A percentile compares a stretch with the other conserved stretches of the same genome.
phyloP scores from a whole-genome alignment of 2,888 invertebrate species.

The Cordilura impudica region DNA sequence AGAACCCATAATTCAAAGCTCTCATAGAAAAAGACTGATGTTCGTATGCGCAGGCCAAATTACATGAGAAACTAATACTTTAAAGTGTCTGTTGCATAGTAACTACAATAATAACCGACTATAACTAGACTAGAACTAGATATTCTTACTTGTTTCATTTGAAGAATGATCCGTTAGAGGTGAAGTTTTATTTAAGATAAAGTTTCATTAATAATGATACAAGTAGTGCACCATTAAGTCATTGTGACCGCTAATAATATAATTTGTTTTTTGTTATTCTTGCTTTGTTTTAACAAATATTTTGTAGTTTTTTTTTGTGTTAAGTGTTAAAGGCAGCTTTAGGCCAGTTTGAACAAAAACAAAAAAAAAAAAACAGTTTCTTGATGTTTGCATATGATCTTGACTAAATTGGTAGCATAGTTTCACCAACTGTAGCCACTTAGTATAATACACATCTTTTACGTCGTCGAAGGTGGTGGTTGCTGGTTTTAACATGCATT shows the following conservation, averaged over 20 bases:
- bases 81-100: too few species aligned
- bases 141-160: too few species aligned
- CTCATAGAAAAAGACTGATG: too few species aligned
- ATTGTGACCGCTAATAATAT: neutral
- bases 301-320: neutral
- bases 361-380: neutral
- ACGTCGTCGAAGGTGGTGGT: constrained; percentile 28
- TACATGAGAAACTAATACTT: too few species aligned
- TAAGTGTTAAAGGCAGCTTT: neutral
- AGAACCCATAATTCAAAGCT: too few species aligned
- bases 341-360: constrained; percentile 4
- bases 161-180: too few species aligned
- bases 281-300: constrained; percentile 20
- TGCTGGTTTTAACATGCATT: constrained; percentile 67
- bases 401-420: constrained; percentile 31
- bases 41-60: too few species aligned
- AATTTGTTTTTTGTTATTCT: constrained; percentile 18
- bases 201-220: too few species aligned
- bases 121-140: too few species aligned
- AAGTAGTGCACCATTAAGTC: too few species aligned
- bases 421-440: neutral
- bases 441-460: neutral
- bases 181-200: too few species aligned
- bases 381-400: constrained; percentile 49
- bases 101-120: too few species aligned